Evolutionary conservation across 2,888 invertebrate genomes (phyloP), one percentile per base, ranked within the genome.

Genomic region (Heliconius hortense): DNA sequence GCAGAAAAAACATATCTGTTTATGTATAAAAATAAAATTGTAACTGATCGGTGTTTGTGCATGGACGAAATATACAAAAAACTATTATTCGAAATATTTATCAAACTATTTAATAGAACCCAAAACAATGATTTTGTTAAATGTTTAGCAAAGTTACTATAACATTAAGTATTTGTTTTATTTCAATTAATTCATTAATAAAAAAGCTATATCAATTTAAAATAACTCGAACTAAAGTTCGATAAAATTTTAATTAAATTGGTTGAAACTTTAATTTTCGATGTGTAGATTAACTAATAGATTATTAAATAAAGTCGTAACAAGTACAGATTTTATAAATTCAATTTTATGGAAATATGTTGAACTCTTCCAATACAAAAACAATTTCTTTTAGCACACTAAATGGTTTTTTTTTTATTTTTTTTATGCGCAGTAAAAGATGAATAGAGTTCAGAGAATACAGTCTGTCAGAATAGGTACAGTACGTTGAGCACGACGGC

Each of bases 401-500:
- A 21, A 68, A 68, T 68, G 31, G 28, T 31, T 63, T 63, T 72
- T 63, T 72, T 48, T 35, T 71, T 31, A 53, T 72, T n/a, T 70
- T 31, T 24, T 39, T 71, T 39, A 60, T 71, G 60, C 70, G 26
- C 60, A 24, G 24, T 21, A 24, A 71, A 39, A 60, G 60, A 71
- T 71, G 70, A 71, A 71, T 71, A 59, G 60, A 71, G 39, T 26
- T 24, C 60, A 59, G 13, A 71, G 60, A 71, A 71, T 71, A 39
- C 24, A 71, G 60, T 35, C 70, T 60, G 70, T 71, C 70, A 60
- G 39, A 59, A 35, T 39, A 66, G 24, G 21, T 66, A 66, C 56
- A 66, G 63, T 66, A 39, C 66, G 64, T 73, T 66, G 73, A 73
- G 35, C 73, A 64, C 66, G 66, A 66, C 64, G 66, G 66, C 64